Conservation (phyloP, 2,113 vertebrate genomes). For the Sylvietta virens region DNA sequence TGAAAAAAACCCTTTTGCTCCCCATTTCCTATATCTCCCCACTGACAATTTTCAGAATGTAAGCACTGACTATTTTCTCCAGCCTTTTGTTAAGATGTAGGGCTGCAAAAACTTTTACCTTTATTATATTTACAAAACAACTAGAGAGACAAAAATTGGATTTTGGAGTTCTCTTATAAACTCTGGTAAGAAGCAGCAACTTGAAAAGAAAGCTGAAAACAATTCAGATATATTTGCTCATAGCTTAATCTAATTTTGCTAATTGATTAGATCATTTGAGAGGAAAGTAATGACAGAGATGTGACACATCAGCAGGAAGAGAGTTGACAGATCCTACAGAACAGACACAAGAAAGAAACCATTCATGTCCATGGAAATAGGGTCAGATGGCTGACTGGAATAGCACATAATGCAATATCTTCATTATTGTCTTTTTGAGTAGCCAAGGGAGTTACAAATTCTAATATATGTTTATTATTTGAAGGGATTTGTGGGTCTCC, state of each 20-base stretch:
- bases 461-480: background rate
- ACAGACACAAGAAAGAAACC: background rate
- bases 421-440: background rate
- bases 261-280: background rate
- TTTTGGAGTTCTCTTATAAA: background rate
- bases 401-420: background rate
- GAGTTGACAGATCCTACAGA: background rate
- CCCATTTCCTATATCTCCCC: background rate
- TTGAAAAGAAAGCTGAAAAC: background rate
- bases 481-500: background rate
- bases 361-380: background rate
- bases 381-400: background rate
- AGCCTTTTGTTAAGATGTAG: background rate
- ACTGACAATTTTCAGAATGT: background rate
- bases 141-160: background rate
- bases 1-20: background rate
- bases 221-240: background rate
- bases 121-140: background rate
- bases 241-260: background rate
- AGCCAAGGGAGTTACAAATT: background rate
- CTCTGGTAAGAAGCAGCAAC: background rate
- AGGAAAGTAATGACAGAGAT: background rate
- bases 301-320: background rate
- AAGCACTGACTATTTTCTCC: background rate
- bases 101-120: background rate